Conservation (phyloP, 2,888 invertebrate genomes). For the Pseudanteris insignis region DNA sequence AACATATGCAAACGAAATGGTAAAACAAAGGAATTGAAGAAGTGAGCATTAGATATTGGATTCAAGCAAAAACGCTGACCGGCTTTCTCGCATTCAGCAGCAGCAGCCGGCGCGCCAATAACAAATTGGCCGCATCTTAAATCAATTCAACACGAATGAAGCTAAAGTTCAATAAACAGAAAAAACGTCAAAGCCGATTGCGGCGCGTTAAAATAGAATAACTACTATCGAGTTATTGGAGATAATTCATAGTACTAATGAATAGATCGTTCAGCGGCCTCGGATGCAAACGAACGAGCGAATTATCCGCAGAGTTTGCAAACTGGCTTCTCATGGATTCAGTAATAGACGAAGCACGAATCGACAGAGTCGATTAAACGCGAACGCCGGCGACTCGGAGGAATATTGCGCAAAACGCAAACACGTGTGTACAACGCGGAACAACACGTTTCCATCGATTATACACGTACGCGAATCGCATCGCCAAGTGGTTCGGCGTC, state of each 20-base stretch:
- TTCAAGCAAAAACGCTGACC: no score
- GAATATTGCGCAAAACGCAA: conserved; percentile 30
- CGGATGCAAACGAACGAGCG: conserved; percentile 20
- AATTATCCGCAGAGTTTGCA: conserved; percentile 24
- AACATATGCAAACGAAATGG: no score
- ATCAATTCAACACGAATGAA: conserved; percentile 13
- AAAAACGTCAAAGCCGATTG: conserved; percentile 8
- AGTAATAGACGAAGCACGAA: conserved; percentile 28
- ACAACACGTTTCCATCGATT: conserved; percentile 23
- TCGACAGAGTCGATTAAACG: conserved; percentile 33
- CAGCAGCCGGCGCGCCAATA: conserved; percentile 3
- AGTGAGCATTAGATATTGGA: no score
- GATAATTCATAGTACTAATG: conserved; percentile 20
- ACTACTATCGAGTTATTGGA: conserved; percentile 18
- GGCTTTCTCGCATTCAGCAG: no score
- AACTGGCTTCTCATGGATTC: conserved; percentile 23
- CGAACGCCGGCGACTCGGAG: conserved; percentile 19
- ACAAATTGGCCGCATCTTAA: conserved; percentile 14
- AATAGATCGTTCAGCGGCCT: conserved; percentile 14
- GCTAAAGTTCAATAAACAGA: conserved; percentile 17
- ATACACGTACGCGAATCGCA: conserved; percentile 25
- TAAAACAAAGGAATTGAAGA: no score
- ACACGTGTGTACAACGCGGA: conserved; percentile 28
- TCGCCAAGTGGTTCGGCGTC: conserved; percentile 43
- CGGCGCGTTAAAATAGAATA: conserved; percentile 12